Evolutionary conservation across 2,888 invertebrate genomes (phyloP).

Genomic region (Masnerella sp.): DNA sequence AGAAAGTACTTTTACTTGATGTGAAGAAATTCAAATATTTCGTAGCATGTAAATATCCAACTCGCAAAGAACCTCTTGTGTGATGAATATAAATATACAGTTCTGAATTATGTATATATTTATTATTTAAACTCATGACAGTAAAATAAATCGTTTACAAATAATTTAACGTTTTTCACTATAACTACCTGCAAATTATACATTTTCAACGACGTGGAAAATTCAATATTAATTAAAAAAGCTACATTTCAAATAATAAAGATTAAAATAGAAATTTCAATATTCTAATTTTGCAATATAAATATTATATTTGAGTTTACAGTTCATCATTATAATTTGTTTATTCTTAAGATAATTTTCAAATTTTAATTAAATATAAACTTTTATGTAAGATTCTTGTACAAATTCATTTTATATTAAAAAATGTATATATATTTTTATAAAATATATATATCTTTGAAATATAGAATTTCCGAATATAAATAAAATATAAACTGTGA

Average conservation of each 20-base stretch:
- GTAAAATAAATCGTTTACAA: not conserved
- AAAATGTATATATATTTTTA: no score
- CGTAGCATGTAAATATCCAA: slow-evolving; percentile 17
- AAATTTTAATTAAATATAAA: no score
- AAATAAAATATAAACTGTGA: no score
- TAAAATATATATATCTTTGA: no score
- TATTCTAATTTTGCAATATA: not conserved
- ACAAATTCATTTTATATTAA: no score
- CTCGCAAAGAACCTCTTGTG: slow-evolving; percentile 19
- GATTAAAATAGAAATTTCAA: not conserved
- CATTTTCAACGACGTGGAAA: not conserved
- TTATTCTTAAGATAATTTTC: no score
- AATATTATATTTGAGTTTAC: no score
- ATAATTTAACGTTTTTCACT: not conserved
- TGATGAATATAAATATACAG: not conserved
- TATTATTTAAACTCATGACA: not conserved
- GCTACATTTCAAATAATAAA: not conserved
- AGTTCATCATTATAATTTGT: no score
- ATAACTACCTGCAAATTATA: not conserved
- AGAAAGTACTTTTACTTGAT: slow-evolving; percentile 15
- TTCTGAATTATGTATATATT: not conserved
- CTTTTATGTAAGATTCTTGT: no score
- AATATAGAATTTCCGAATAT: no score
- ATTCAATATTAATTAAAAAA: not conserved
- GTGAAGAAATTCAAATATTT: slow-evolving; percentile 5